Base-by-base conservation (phyloP, 2,113 vertebrate species). In the human region DNA sequence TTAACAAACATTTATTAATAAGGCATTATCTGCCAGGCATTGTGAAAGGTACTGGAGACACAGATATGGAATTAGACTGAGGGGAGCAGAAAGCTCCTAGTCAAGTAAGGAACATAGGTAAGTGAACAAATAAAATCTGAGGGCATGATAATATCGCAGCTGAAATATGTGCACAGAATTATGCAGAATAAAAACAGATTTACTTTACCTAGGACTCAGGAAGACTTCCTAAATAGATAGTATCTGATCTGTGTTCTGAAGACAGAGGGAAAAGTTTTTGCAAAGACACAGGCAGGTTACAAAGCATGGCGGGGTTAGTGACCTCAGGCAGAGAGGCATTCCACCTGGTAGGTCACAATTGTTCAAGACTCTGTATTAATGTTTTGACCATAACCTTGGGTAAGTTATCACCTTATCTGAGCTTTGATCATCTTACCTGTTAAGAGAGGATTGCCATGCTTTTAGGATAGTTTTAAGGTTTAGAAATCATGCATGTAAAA, bases 1-100 rank as follows among this genome's bases (percentile, higher is more conserved):
- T 84, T 81, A 84, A 78, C 45, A 35, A 64, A 72, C 4, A 73
- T 50, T 97, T 90, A 87, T 81, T 94, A 90, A 27, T 48, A 78
- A 87, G 59, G n/a, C 32, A 48, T 93, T 92, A 43, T 22, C 10
- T 82, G 23, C 43, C 89, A 91, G 32, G 30, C 48, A n/a, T 45
- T 61, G 70, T 61, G 61, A 90, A 82, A 43, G 27, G 27, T 38
- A 11, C 48, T 79, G 18, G 43, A 84, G 43, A 50, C 45, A 84
- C 20, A 91, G 81, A 94, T 68, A 68, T 3, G 50, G 30, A 87
- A 14, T 93, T 83, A 90, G 27, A 86, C 3, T 73, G 43, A 83
- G 6, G 11, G 52, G 23, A 32, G 4, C 23, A 8, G 88, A 86
- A 83, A 48, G 1, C 11, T 95, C 22, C 14, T 68, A 68, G 45